Evolutionary conservation across 2,797 vertebrate genomes (phyloP), one percentile per base, ranked within the genome.

Genomic region (Acrossocheilus wenchowensis): DNA sequence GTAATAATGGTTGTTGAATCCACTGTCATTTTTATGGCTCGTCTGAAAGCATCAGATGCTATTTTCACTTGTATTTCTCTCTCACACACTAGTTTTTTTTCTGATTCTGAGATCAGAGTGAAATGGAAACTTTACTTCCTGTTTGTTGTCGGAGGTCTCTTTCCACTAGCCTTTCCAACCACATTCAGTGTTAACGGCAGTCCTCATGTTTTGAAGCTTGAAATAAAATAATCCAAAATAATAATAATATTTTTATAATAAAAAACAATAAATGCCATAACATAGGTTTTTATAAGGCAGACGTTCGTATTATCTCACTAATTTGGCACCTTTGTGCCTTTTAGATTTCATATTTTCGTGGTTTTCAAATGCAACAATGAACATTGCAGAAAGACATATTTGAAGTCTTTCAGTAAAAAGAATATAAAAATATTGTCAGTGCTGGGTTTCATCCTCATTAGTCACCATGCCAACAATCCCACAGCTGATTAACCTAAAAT

Each of bases 401-500:
- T 17, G 19, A 81, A 48, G 21, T 36, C 14, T 57, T 57, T 78
- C 64, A 17, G 26, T 68, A 36, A 26, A 48, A 66, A 68, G 5
- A 62, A 48, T 23, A 64, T 66, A n/a, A 17, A 77, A 77, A 41
- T 77, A 84, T 68, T 52, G 82, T 77, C 57, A 84, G 71, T 75
- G 7, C 54, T 75, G 30, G 14, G 34, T 84, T 69, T 78, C 74
- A 69, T 69, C 62, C 34, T 69, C 62, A 84, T 84, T 69, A 68
- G 62, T 78, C 83, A 78, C 48, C 74, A 54, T 69, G 74, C 62
- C 57, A 80, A 74, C 82, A 68, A 54, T 84, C 57, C 69, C 57
- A 87, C 60, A 73, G 77, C 82, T 74, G 77, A 84, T 87, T 87
- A 81, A 87, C 82, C 86, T 77, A 84, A 84, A 84, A 81, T 68